Percentiles rank a stretch among this genome's conserved stretches.
phyloP scores from a whole-genome alignment of 2,797 vertebrate species.

The Dallia pectoralis region DNA sequence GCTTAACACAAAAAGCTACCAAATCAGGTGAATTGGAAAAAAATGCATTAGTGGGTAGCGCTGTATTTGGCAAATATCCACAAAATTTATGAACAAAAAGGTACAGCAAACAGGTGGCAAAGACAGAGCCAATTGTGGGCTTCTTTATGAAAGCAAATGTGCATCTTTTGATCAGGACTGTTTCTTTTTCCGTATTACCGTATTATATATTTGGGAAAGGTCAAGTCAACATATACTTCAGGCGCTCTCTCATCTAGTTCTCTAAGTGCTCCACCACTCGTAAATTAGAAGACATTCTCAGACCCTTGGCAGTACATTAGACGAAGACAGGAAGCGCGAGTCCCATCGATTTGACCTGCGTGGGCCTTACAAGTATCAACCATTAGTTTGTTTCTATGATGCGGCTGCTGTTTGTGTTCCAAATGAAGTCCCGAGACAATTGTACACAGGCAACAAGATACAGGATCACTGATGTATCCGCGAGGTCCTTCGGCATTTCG shows the following conservation, averaged over 20 bases:
- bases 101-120: not conserved
- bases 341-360: slow-evolving; percentile 76
- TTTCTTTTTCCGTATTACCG: slow-evolving; percentile 25
- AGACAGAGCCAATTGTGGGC: slow-evolving; percentile 14
- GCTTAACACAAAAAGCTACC: no score
- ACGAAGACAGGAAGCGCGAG: slow-evolving; percentile 63
- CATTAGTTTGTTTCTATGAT: slow-evolving; percentile 65
- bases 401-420: slow-evolving; percentile 61
- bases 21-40: slow-evolving; percentile 38
- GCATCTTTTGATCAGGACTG: not conserved
- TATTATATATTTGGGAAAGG: slow-evolving; percentile 43
- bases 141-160: slow-evolving; percentile 10
- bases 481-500: slow-evolving; percentile 59
- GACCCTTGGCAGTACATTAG: slow-evolving; percentile 73
- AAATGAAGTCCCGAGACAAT: slow-evolving; percentile 70
- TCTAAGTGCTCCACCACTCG: slow-evolving; percentile 67
- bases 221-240: slow-evolving; percentile 58
- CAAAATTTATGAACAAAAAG: not conserved
- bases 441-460: slow-evolving; percentile 48
- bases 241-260: slow-evolving; percentile 48
- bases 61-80: not conserved
- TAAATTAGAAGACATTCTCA: slow-evolving; percentile 70
- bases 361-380: slow-evolving; percentile 69
- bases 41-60: not conserved
- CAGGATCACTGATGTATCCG: slow-evolving; percentile 50